Evolutionary conservation across 2,797 vertebrate species (phyloP).

Genomic region (Vespertilio murinus): DNA sequence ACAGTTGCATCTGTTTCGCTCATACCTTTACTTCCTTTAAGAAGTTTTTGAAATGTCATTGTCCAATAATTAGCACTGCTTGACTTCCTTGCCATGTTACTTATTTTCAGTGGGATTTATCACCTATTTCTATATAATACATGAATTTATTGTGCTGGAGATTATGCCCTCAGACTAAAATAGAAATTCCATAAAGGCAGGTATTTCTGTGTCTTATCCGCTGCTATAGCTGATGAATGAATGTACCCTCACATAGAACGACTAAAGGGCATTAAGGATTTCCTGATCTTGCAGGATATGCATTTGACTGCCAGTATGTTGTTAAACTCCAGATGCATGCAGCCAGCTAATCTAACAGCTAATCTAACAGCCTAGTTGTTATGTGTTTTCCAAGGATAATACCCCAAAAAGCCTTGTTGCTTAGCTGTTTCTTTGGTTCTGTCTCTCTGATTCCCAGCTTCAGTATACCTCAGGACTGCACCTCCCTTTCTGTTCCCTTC

Average conservation of each 20-base stretch:
- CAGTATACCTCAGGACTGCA: background rate
- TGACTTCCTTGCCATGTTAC: background rate
- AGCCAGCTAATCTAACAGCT: background rate
- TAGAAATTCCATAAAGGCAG: background rate
- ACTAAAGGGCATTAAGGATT: background rate
- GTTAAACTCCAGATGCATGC: background rate
- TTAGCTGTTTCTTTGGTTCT: background rate
- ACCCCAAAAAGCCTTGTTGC: fast-evolving
- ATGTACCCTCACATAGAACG: background rate
- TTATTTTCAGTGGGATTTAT: background rate
- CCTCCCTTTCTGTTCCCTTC: background rate
- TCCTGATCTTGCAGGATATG: background rate
- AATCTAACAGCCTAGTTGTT: background rate
- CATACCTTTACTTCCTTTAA: background rate
- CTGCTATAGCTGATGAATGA: background rate
- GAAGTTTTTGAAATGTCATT: background rate
- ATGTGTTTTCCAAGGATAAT: background rate
- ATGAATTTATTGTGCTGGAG: background rate
- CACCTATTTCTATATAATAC: background rate
- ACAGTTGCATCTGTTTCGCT: background rate
- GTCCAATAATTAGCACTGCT: background rate
- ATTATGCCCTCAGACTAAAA: background rate
- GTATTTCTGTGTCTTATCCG: background rate
- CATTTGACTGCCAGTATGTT: too few relatives aligned
- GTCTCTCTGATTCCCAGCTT: background rate